Conservation (phyloP, 2,113 vertebrate genomes). For the Ptilonorhynchus violaceus region DNA sequence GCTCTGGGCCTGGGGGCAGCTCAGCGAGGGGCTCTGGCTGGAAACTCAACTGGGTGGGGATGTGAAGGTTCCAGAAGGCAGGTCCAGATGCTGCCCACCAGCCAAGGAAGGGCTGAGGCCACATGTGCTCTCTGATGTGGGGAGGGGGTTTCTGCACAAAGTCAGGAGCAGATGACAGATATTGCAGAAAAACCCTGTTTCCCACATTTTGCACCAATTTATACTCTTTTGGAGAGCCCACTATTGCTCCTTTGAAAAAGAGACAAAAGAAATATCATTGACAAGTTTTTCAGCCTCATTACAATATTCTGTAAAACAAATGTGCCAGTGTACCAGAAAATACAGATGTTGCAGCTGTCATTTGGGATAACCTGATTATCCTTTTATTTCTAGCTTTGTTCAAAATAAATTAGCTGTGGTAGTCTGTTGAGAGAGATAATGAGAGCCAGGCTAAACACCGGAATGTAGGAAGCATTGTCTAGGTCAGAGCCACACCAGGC, state of each 20-base stretch:
- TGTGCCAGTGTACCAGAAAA: constrained; percentile 73
- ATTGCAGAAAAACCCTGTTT: background rate
- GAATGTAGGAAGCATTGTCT: constrained; percentile 4
- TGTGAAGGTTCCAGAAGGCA: background rate
- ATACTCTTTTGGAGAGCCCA: constrained; percentile 38
- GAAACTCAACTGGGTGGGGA: background rate
- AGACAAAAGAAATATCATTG: constrained; percentile 72
- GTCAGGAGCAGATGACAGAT: background rate
- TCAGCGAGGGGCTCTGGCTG: background rate
- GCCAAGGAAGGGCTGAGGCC: background rate
- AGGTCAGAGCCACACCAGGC: background rate
- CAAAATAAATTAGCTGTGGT: constrained; percentile 69
- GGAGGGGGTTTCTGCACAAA: background rate
- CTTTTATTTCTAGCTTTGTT: constrained; percentile 73
- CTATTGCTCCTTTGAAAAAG: constrained; percentile 69
- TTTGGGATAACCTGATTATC: constrained; percentile 76
- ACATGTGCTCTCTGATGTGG: fast-evolving
- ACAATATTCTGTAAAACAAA: constrained; percentile 77
- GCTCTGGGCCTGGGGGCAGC: background rate
- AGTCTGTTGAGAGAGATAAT: constrained; percentile 63
- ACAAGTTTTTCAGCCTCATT: constrained; percentile 74
- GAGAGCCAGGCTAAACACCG: constrained; percentile 46
- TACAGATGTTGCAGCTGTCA: constrained; percentile 76
- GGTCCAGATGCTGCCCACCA: background rate
- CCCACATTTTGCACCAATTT: background rate